Evolutionary conservation across 2,888 invertebrate species (phyloP).

Genomic region (Catocala sponsa): DNA sequence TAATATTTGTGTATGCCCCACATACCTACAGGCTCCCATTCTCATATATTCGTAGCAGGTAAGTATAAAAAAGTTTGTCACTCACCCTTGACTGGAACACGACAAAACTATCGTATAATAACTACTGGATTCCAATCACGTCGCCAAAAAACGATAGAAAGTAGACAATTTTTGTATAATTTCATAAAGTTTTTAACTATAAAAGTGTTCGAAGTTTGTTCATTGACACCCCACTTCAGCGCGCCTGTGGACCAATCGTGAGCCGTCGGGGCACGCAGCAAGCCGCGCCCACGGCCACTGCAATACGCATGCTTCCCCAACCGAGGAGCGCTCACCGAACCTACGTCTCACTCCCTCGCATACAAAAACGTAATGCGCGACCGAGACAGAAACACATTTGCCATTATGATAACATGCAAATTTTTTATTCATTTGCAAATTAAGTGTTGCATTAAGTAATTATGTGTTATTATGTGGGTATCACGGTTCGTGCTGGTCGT

Average conservation of each 20-base stretch:
- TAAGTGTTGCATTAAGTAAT: slow-evolving; percentile 82
- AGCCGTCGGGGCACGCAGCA: slow-evolving; percentile 66
- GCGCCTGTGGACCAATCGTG: slow-evolving; percentile 72
- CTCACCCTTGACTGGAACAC: slow-evolving; percentile 35
- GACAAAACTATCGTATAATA: slow-evolving; percentile 28
- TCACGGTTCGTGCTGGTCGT: slow-evolving; percentile 60
- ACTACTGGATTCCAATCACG: slow-evolving; percentile 60
- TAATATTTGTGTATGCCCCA: no score
- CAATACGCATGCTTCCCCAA: slow-evolving; percentile 82
- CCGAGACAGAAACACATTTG: slow-evolving; percentile 65
- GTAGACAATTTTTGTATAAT: slow-evolving; percentile 59
- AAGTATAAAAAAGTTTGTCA: slow-evolving; percentile 14
- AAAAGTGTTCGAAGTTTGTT: slow-evolving; percentile 76
- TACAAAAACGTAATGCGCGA: slow-evolving; percentile 48
- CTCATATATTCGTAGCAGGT: neutral
- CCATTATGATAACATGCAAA: slow-evolving; percentile 81
- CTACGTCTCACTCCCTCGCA: slow-evolving; percentile 68
- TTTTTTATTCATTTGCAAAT: slow-evolving; percentile 85
- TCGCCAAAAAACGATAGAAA: slow-evolving; percentile 56
- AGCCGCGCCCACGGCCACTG: slow-evolving; percentile 80
- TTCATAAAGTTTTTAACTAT: slow-evolving; percentile 78
- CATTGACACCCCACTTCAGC: slow-evolving; percentile 75
- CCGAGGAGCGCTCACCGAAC: slow-evolving; percentile 63
- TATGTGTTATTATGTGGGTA: slow-evolving; percentile 77
- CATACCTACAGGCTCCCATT: neutral